A percentile compares a stretch with the other conserved stretches of the same genome.
These are phyloP conservation scores for Apocheima hispidaria DNA, from an alignment of 2,888 invertebrate species.

Conservation along the genomic window DNA sequence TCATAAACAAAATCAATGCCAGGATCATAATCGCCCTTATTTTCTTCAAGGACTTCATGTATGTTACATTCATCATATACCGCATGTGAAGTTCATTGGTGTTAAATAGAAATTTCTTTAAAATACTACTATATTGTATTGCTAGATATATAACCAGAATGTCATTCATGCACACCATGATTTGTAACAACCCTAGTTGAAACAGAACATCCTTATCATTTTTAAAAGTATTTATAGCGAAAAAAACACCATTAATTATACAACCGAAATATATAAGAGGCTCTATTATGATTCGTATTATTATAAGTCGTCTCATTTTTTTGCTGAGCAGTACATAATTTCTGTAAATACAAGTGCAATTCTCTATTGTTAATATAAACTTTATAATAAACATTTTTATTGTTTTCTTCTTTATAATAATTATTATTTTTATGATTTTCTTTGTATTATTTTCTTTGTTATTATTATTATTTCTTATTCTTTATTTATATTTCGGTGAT, in stretches of 20 bases:
- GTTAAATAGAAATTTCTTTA: slow-evolving; percentile 2
- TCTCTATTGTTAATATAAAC: slow-evolving; percentile 11
- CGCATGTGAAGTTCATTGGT: background rate
- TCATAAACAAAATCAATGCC: background rate
- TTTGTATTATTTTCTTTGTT: background rate
- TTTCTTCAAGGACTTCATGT: background rate
- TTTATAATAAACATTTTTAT: background rate
- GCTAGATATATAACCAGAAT: background rate
- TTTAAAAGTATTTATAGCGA: background rate
- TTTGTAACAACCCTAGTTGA: background rate
- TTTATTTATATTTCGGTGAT: no score
- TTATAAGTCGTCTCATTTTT: background rate
- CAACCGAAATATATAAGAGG: background rate
- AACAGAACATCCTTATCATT: background rate
- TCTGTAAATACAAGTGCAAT: slow-evolving; percentile 12
- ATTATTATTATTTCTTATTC: no score
- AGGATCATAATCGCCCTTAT: background rate
- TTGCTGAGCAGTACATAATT: slow-evolving; percentile 2
- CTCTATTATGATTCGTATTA: slow-evolving; percentile 6
- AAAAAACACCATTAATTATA: background rate
- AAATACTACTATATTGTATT: background rate
- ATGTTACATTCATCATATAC: background rate
- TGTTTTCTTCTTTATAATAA: background rate
- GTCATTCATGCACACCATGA: background rate
- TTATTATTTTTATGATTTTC: background rate